Evolutionary conservation across 2,797 vertebrate genomes (phyloP), one percentile per base, ranked within the genome.

Genomic region (Paratrypauchen microcephalus): DNA sequence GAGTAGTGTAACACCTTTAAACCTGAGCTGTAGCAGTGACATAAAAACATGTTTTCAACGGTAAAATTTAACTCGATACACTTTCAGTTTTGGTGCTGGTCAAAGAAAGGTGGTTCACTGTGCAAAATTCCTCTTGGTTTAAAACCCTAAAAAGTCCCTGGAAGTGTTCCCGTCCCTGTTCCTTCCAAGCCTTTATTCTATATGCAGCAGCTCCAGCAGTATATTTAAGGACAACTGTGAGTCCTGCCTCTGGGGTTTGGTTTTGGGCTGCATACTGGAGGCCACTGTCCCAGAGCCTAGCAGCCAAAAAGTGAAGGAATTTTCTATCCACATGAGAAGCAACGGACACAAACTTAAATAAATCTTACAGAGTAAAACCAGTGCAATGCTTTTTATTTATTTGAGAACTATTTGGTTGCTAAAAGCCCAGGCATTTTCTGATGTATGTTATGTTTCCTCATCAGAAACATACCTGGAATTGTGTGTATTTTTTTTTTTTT

Each of bases 321-420:
- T 71, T 41, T 73, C 15, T 2, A 73, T 85, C 80, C 88, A 87
- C 87, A 87, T 83, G 60, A 88, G 71, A 85, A 68, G 67, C n/a
- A 71, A 71, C 69, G 66, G 62, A 65, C 32, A 24, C 66, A 60
- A 58, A 73, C 74, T 74, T 72, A 86, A 89, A 88, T 87, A 86
- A 82, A 84, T 78, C 81, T 73, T 28, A 87, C 78, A 47, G 32
- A 65, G 55, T 74, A 11, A 28, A 70, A 56, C 41, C 79, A 71
- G 55, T 75, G 57, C 69, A 68, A 75, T n/a, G 65, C 65, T 60
- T 9, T 36, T 66, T 57, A 19, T 9, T 52, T 50, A 2, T 24
- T 45, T 84, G 80, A 81, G 74, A 66, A 73, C 68, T 45, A 45
- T 45, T 16, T 15, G 41, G 16, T 45, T 45, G 12, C 4, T 45